These are phyloP conservation scores for Chymomyza procnemis DNA, from an alignment of 2,888 invertebrate species.

Conservation along the genomic window DNA sequence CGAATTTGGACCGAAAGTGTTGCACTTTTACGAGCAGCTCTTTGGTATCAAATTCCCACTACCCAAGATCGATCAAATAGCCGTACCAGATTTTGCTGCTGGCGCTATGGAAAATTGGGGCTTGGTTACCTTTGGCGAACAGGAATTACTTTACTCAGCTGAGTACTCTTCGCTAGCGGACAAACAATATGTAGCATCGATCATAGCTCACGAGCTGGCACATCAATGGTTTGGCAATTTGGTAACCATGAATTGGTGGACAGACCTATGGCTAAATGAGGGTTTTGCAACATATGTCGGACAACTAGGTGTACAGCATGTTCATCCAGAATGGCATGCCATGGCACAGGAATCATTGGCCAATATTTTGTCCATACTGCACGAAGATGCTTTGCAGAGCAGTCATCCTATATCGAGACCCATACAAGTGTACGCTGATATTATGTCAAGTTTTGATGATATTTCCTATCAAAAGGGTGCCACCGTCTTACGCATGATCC, in stretches of 20 bases:
- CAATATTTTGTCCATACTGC: slow-evolving; percentile 82
- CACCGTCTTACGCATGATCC: slow-evolving; percentile 92
- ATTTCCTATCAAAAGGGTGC: slow-evolving; percentile 92
- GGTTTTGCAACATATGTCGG: slow-evolving; percentile 85
- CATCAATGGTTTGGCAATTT: slow-evolving; percentile 88
- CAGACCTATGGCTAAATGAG: slow-evolving; percentile 86
- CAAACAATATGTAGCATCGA: neutral
- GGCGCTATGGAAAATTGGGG: slow-evolving; percentile 92
- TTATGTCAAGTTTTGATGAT: slow-evolving; percentile 90
- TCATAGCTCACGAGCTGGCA: slow-evolving; percentile 84
- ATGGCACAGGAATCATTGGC: slow-evolving; percentile 81
- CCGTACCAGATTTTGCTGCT: slow-evolving; percentile 90
- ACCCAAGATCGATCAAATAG: slow-evolving; percentile 85
- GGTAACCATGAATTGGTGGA: slow-evolving; percentile 89
- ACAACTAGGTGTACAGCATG: slow-evolving; percentile 81
- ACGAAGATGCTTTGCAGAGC: slow-evolving; percentile 85
- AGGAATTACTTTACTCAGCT: neutral
- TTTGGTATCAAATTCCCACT: slow-evolving; percentile 84
- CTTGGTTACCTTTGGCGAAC: neutral
- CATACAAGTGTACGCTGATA: slow-evolving; percentile 87
- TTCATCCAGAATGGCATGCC: slow-evolving; percentile 84
- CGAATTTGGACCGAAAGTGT: slow-evolving; percentile 85
- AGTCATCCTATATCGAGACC: slow-evolving; percentile 89
- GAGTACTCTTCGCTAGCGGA: slow-evolving; percentile 77
- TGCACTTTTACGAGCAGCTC: slow-evolving; percentile 84